These are phyloP conservation scores for Puffinus mauretanicus DNA, from an alignment of 2,113 vertebrate species.

Conservation along the genomic window DNA sequence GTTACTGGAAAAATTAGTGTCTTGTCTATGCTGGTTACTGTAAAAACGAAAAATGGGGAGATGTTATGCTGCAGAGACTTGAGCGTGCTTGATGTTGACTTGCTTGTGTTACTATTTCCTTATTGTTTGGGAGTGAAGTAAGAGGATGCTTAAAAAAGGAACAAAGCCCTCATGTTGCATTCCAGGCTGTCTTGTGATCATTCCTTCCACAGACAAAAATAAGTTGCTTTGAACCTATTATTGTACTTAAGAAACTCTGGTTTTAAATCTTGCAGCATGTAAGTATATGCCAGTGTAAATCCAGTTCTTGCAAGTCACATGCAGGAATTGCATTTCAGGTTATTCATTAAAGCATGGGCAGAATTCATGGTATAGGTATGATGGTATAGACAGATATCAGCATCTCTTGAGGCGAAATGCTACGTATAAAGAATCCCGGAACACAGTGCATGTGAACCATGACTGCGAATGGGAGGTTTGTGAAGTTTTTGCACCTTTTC, in stretches of 20 bases:
- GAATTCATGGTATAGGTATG: background rate
- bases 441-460: background rate
- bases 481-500: background rate
- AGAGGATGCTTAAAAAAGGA: slow-evolving; percentile 47
- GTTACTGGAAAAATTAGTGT: background rate
- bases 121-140: slow-evolving; percentile 21
- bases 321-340: background rate
- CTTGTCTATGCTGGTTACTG: background rate
- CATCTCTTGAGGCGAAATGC: background rate
- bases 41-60: background rate
- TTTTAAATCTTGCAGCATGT: background rate
- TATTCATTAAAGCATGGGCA: background rate
- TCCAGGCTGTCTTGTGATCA: slow-evolving; percentile 49
- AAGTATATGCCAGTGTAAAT: background rate
- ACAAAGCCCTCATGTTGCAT: slow-evolving; percentile 6
- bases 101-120: background rate
- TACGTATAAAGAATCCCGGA: background rate
- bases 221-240: slow-evolving; percentile 50
- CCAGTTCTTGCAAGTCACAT: background rate
- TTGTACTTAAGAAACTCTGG: background rate
- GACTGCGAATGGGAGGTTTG: background rate
- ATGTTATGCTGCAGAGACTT: background rate
- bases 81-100: background rate
- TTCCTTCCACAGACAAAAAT: slow-evolving; percentile 53
- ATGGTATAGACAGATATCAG: background rate